These are phyloP conservation scores for Diplodus puntazzo DNA, from an alignment of 2,797 vertebrate genomes.

Conservation along the genomic window DNA sequence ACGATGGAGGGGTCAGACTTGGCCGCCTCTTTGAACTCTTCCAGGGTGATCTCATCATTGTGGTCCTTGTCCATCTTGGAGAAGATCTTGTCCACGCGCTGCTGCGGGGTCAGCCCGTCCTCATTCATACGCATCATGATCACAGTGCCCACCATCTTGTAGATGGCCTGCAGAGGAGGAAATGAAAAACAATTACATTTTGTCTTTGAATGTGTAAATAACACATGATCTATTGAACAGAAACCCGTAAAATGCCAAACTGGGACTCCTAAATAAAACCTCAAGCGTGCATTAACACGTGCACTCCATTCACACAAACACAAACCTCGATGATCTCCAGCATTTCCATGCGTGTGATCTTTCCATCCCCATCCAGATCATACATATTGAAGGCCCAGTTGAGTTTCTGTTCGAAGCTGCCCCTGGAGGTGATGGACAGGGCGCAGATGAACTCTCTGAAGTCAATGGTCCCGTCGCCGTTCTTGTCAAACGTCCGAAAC, in stretches of 20 bases:
- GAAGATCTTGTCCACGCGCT: constrained; percentile 99
- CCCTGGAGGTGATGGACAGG: constrained; percentile 97
- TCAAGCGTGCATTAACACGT: too few species aligned
- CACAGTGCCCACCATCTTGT: constrained; percentile 99
- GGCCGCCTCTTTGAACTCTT: constrained; percentile 98
- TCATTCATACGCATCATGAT: constrained; percentile 99
- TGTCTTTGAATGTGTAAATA: neutral
- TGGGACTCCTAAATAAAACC: neutral
- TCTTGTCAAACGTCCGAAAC: constrained; percentile 99
- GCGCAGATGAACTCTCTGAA: constrained; percentile 99
- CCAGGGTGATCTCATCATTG: constrained; percentile 96
- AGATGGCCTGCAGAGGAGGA: constrained; percentile 89
- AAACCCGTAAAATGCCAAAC: neutral
- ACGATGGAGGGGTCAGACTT: constrained; percentile 98
- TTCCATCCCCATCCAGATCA: constrained; percentile 96
- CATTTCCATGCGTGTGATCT: constrained; percentile 99
- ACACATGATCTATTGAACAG: too few species aligned
- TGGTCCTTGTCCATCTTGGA: constrained; percentile 99
- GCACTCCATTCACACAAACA: neutral
- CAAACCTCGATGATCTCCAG: constrained; percentile 98
- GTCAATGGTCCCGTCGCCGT: constrained; percentile 97
- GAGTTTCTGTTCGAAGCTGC: constrained; percentile 98
- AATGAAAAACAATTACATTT: too few species aligned
- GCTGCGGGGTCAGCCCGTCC: constrained; percentile 96
- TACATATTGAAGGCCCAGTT: constrained; percentile 99